Conservation (phyloP, 2,113 vertebrate genomes). For the Ailuropoda melanoleuca region DNA sequence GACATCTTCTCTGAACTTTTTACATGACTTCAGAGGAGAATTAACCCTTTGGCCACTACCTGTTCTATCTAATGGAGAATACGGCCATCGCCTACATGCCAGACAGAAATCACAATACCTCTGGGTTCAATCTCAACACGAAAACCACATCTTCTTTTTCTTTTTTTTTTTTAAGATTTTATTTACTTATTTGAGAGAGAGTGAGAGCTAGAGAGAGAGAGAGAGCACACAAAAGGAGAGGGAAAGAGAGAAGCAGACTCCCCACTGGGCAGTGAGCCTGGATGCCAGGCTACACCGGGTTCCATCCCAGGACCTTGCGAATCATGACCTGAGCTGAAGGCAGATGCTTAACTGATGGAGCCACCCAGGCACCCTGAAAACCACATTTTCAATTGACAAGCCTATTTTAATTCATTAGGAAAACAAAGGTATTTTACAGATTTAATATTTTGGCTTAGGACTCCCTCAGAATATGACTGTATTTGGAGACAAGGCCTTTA, state of each 20-base stretch:
- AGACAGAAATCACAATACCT: neutral
- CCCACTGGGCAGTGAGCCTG: neutral
- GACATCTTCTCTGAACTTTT: constrained; percentile 9
- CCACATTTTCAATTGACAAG: neutral
- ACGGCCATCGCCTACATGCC: neutral
- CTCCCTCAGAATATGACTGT: neutral
- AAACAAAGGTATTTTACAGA: neutral
- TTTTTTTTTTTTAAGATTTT: neutral
- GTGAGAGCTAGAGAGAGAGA: neutral
- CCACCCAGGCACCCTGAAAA: neutral
- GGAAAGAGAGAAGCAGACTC: neutral
- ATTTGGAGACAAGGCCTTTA: neutral
- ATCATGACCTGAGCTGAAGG: neutral
- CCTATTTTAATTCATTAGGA: neutral
- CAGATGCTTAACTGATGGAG: neutral
- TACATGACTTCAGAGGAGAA: neutral
- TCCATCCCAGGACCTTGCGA: neutral
- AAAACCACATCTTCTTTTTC: neutral
- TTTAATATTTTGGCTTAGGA: neutral
- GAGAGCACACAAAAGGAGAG: too few species aligned
- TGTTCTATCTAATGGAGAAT: neutral
- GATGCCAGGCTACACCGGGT: accelerated
- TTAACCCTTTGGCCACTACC: neutral
- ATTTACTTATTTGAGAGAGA: neutral
- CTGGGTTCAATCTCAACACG: neutral